phyloP scores from a whole-genome alignment of 2,888 invertebrate genomes.

The Archips crataeganus region DNA sequence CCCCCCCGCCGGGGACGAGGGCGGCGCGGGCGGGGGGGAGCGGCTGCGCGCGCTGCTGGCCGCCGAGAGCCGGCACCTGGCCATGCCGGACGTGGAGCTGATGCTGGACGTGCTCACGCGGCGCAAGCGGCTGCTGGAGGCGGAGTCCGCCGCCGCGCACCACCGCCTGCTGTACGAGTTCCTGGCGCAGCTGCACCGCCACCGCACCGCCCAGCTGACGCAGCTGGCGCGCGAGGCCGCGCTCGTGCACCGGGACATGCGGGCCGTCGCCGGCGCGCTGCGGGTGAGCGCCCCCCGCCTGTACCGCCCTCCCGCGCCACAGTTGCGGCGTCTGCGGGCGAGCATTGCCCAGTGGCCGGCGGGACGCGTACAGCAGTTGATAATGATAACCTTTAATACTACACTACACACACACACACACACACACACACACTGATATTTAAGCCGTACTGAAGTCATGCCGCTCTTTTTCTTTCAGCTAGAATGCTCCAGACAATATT shows the following conservation, averaged over 20 bases:
- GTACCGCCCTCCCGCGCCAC: too few species aligned
- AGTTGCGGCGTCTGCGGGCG: too few species aligned
- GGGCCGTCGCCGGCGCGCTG: conserved; percentile 86
- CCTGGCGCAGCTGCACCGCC: conserved; percentile 90
- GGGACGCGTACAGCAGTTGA: too few species aligned
- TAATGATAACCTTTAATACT: too few species aligned
- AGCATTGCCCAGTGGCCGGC: too few species aligned
- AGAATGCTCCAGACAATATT: too few species aligned
- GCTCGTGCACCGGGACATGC: conserved; percentile 91
- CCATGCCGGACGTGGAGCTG: conserved; percentile 92
- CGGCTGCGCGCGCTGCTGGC: conserved; percentile 88
- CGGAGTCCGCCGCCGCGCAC: conserved; percentile 92
- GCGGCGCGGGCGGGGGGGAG: conserved; percentile 48
- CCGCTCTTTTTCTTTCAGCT: too few species aligned
- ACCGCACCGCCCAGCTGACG: conserved; percentile 88
- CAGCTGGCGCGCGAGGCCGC: conserved; percentile 87
- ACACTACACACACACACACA: too few species aligned
- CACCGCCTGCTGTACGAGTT: conserved; percentile 94
- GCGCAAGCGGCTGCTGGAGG: conserved; percentile 92
- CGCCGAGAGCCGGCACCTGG: conserved; percentile 89
- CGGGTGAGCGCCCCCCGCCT: conserved; percentile 17
- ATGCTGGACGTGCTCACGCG: conserved; percentile 93
- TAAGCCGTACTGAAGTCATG: too few species aligned
- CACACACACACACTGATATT: too few species aligned
- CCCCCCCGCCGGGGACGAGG: conserved; percentile 26